A percentile compares a stretch with the other conserved stretches of the same genome.
Evolutionary conservation across 2,888 invertebrate genomes (phyloP).

Genomic region (Liopterus haemorrhoidalis): DNA sequence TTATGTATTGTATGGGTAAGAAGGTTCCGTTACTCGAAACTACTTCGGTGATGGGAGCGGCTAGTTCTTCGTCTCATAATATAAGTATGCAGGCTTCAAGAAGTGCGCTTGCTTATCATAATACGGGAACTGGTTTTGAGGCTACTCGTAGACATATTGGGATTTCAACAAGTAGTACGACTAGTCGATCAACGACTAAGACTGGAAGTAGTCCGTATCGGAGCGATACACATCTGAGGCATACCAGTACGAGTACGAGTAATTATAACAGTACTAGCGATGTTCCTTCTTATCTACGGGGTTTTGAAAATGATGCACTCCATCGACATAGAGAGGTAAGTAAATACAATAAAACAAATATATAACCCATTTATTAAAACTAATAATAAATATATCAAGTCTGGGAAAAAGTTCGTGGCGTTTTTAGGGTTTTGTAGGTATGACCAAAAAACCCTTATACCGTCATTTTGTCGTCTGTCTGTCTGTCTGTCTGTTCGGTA

Average conservation of each 20-base stretch:
- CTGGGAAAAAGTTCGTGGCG: too few relatives aligned
- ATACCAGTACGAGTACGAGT: constrained; percentile 66
- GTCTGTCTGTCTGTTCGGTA: too few relatives aligned
- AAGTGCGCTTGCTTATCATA: constrained; percentile 71
- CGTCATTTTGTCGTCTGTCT: too few relatives aligned
- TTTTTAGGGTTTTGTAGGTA: too few relatives aligned
- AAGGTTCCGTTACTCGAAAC: constrained; percentile 75
- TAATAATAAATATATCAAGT: too few relatives aligned
- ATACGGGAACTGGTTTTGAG: constrained; percentile 52
- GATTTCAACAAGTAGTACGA: constrained; percentile 91
- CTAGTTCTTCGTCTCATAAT: constrained; percentile 72
- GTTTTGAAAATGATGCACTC: constrained; percentile 55
- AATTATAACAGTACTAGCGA: constrained; percentile 80
- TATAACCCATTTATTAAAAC: not conserved
- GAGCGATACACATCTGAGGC: constrained; percentile 76
- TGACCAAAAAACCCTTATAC: too few relatives aligned
- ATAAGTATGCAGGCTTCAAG: constrained; percentile 56
- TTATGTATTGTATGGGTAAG: constrained; percentile 71
- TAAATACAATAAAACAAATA: constrained; percentile 39
- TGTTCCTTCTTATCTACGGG: constrained; percentile 65
- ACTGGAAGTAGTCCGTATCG: constrained; percentile 90
- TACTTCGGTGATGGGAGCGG: constrained; percentile 56
- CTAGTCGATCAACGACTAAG: constrained; percentile 89
- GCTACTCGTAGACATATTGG: constrained; percentile 73
- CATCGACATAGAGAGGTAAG: constrained; percentile 54